A percentile compares a stretch with the other conserved stretches of the same genome.
Conservation (phyloP, 2,113 vertebrate genomes). For the Chaetura pelagica region DNA sequence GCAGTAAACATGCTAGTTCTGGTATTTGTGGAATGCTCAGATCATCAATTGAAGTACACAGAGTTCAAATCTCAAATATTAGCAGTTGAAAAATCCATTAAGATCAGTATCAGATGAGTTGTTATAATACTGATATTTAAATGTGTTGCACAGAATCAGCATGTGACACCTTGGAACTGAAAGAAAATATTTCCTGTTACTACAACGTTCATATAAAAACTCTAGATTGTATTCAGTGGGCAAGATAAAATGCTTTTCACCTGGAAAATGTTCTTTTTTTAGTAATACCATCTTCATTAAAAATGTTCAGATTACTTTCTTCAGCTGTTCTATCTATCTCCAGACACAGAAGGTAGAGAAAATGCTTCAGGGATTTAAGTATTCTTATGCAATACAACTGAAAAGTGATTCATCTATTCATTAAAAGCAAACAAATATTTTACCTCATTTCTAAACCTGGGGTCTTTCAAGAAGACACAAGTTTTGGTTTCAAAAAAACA, state of each 20-base stretch:
- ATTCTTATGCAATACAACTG: background rate
- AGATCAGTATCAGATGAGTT: slow-evolving; percentile 40
- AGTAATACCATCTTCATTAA: background rate
- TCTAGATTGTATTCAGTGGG: background rate
- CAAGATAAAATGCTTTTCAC: slow-evolving; percentile 9
- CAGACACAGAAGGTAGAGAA: background rate
- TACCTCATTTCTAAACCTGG: background rate
- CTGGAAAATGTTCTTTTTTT: background rate
- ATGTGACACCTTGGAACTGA: background rate
- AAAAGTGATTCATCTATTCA: background rate
- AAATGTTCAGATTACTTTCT: background rate
- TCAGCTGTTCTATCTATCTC: background rate
- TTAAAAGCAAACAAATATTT: background rate
- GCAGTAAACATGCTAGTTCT: slow-evolving; percentile 61
- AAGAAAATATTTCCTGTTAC: slow-evolving; percentile 48
- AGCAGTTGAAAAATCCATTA: slow-evolving; percentile 70
- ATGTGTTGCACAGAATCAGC: slow-evolving; percentile 21
- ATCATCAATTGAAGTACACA: slow-evolving; percentile 51
- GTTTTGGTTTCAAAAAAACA: background rate
- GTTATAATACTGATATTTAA: slow-evolving; percentile 19
- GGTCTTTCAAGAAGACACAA: background rate
- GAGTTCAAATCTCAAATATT: slow-evolving; percentile 66
- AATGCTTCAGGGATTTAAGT: background rate
- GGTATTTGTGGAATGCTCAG: slow-evolving; percentile 63
- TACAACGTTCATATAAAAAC: background rate